phyloP scores from a whole-genome alignment of 2,113 vertebrate genomes.

The Xiphorhynchus elegans region DNA sequence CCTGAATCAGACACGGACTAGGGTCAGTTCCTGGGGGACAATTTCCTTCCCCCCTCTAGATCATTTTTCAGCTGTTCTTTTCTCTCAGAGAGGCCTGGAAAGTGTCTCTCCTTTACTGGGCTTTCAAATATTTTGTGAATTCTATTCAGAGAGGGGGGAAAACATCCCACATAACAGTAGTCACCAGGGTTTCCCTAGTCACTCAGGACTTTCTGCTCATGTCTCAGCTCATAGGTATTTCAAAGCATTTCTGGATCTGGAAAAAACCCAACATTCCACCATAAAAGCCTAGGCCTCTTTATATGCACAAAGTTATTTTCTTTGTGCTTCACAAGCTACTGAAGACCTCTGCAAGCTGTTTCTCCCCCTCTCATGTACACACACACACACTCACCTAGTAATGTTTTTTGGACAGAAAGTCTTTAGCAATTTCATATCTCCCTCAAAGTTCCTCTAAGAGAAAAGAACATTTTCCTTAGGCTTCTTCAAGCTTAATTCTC shows the following conservation, averaged over 20 bases:
- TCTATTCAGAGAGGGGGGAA: background rate
- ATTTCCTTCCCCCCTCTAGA: conserved; percentile 27
- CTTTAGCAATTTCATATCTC: background rate
- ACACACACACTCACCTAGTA: background rate
- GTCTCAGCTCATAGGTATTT: conserved; percentile 20
- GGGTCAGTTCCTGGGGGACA: conserved; percentile 16
- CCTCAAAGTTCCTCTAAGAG: background rate
- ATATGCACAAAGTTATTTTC: conserved; percentile 6
- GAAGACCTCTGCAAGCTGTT: background rate
- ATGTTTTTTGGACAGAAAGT: background rate
- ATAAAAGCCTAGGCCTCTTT: conserved; percentile 3
- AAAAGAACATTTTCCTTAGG: background rate
- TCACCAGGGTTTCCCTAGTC: background rate
- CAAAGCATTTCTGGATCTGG: conserved; percentile 24
- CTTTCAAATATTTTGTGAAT: conserved; percentile 41
- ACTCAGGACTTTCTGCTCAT: background rate
- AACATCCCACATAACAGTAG: background rate
- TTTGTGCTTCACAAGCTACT: background rate
- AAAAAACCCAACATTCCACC: background rate
- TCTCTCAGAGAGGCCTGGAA: conserved; percentile 32
- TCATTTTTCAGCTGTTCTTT: conserved; percentile 36
- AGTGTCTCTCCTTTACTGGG: conserved; percentile 20
- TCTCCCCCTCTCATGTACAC: background rate
- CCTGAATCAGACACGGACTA: conserved; percentile 11
- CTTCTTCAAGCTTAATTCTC: background rate